Evolutionary conservation across 2,888 invertebrate species (phyloP).

Genomic region (Leucophora obtusa): DNA sequence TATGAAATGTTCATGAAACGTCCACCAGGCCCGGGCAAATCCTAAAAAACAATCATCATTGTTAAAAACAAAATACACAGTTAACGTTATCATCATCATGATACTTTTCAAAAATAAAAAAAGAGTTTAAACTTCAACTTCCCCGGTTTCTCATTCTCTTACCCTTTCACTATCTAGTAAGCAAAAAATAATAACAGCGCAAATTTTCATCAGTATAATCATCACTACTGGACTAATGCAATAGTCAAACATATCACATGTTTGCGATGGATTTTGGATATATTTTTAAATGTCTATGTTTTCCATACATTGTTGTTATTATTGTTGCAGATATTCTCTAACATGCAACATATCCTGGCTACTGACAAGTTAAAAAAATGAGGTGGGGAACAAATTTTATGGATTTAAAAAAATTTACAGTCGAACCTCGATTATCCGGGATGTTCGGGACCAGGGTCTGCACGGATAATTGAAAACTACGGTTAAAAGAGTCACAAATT

Average conservation of each 20-base stretch:
- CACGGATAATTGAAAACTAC: too few relatives aligned
- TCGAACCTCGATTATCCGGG: too few relatives aligned
- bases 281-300: background rate
- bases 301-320: background rate
- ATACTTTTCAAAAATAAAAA: background rate
- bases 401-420: background rate
- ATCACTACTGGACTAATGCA: constrained; percentile 42
- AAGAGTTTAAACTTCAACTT: constrained; percentile 42
- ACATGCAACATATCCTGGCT: background rate
- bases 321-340: background rate
- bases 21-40: constrained; percentile 30
- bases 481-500: too few relatives aligned
- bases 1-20: constrained; percentile 43
- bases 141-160: background rate
- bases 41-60: constrained; percentile 42
- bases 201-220: constrained; percentile 57
- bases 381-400: background rate
- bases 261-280: constrained; percentile 25
- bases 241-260: constrained; percentile 45
- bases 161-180: constrained; percentile 2
- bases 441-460: too few relatives aligned
- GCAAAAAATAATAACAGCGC: constrained; percentile 47
- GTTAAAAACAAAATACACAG: constrained; percentile 22
- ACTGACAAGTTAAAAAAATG: background rate
- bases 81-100: background rate